phyloP scores from a whole-genome alignment of 2,113 vertebrate genomes.

The Dolichotis patagonum region DNA sequence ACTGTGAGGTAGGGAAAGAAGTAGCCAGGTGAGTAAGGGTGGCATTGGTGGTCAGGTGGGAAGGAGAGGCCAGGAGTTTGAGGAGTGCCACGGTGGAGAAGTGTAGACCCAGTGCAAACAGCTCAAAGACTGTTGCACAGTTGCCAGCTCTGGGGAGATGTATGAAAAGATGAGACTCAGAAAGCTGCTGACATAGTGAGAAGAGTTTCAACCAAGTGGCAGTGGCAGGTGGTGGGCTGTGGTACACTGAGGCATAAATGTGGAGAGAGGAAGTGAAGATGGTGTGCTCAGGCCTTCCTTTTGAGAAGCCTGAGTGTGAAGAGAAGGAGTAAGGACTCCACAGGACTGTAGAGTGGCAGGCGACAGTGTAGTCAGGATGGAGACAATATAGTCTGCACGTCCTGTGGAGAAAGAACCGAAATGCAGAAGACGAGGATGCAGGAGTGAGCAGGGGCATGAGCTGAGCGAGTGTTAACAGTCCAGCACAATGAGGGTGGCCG shows the following conservation, averaged over 20 bases:
- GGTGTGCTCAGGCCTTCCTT: accelerated
- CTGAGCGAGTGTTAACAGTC: accelerated
- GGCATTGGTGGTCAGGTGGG: neutral
- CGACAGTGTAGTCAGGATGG: accelerated
- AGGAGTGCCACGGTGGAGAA: neutral
- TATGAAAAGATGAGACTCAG: neutral
- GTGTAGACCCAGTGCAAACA: neutral
- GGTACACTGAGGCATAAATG: neutral
- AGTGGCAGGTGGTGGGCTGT: neutral
- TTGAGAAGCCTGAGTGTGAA: neutral
- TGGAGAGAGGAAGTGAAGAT: neutral
- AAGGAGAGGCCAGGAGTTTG: neutral
- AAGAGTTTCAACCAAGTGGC: accelerated
- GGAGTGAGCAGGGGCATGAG: neutral
- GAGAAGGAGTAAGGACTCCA: neutral
- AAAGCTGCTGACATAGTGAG: neutral
- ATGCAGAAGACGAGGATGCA: accelerated
- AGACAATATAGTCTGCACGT: neutral
- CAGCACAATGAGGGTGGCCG: neutral
- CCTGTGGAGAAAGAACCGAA: neutral
- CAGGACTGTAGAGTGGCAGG: accelerated
- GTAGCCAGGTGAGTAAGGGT: neutral
- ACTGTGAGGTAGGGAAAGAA: neutral
- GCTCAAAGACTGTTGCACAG: accelerated
- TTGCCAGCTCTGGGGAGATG: neutral